Evolutionary conservation across 2,113 vertebrate genomes (phyloP).

Genomic region (Lichenostomus cassidix): DNA sequence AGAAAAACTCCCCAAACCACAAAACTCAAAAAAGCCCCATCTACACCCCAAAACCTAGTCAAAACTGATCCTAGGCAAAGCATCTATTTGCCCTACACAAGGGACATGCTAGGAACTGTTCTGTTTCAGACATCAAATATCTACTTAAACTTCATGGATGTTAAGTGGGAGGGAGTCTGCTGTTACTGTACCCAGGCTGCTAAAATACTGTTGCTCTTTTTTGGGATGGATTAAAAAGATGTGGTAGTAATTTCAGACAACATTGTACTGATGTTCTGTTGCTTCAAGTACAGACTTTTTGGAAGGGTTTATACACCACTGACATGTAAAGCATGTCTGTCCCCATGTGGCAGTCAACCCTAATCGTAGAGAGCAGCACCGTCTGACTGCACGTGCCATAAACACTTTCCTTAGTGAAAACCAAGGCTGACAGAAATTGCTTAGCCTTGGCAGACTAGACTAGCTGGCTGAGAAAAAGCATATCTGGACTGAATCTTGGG

Average conservation of each 20-base stretch:
- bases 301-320: background rate
- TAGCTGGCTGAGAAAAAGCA: background rate
- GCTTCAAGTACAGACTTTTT: background rate
- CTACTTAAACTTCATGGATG: background rate
- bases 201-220: background rate
- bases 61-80: accelerated
- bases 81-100: background rate
- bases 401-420: background rate
- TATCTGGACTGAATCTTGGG: background rate
- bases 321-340: background rate
- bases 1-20: accelerated
- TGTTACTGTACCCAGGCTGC: background rate
- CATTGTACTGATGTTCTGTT: background rate
- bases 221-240: background rate
- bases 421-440: background rate
- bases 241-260: background rate
- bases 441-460: background rate
- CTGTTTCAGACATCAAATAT: background rate
- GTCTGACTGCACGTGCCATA: background rate
- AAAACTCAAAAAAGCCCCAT: background rate
- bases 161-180: background rate
- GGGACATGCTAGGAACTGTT: background rate
- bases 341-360: background rate
- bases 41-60: background rate
- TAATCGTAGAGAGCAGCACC: accelerated